These are phyloP conservation scores for Diuraphis noxia DNA, from an alignment of 1,140 invertebrate species.

Conservation along the genomic window DNA sequence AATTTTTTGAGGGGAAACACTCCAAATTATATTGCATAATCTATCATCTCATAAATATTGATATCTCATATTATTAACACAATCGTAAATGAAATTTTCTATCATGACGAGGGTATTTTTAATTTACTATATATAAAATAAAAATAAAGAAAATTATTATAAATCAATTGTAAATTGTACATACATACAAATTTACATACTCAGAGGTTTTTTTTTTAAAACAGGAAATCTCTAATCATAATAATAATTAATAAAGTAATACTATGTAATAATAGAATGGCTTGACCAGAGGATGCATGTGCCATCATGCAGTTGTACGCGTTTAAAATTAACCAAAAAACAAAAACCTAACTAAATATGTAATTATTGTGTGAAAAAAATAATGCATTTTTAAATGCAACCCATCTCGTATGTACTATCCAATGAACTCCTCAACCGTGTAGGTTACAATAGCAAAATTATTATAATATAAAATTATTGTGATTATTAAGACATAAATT, in stretches of 20 bases:
- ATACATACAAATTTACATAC: background rate
- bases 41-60: too few relatives aligned
- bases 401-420: constrained; percentile 7
- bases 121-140: too few relatives aligned
- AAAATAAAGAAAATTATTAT: background rate
- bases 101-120: background rate
- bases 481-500: constrained; percentile 54
- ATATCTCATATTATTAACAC: too few relatives aligned
- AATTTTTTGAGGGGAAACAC: background rate
- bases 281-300: background rate
- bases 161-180: background rate
- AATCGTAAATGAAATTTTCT: fast-evolving
- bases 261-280: background rate
- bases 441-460: constrained; percentile 42
- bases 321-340: background rate
- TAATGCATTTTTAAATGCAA: constrained; percentile 48
- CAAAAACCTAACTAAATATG: constrained; percentile 23
- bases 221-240: background rate
- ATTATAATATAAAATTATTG: constrained; percentile 54
- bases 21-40: background rate
- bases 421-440: constrained; percentile 51
- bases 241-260: background rate
- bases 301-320: background rate
- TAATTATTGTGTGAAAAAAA: constrained; percentile 54
- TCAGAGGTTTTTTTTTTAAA: background rate